These are phyloP conservation scores for Erynnis tages DNA, from an alignment of 2,888 invertebrate genomes.

Conservation along the genomic window DNA sequence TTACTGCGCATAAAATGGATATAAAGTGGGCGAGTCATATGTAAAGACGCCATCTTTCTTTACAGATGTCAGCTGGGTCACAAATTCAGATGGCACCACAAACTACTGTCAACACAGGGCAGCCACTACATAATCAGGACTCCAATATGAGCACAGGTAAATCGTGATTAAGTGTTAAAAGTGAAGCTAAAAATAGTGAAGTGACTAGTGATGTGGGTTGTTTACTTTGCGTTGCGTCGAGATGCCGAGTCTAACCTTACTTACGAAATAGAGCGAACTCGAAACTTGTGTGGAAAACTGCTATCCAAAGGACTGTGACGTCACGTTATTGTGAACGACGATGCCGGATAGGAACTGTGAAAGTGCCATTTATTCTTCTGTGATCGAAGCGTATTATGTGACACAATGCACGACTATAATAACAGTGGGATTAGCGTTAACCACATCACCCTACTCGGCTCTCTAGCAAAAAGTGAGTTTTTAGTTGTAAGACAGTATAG, in stretches of 20 bases:
- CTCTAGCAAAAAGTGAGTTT: slow-evolving; percentile 75
- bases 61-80: slow-evolving; percentile 97
- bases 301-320: slow-evolving; percentile 70
- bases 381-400: slow-evolving; percentile 63
- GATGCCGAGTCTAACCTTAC: slow-evolving; percentile 54
- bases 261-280: slow-evolving; percentile 46
- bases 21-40: slow-evolving; percentile 74
- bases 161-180: slow-evolving; percentile 71
- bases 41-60: slow-evolving; percentile 83
- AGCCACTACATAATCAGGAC: slow-evolving; percentile 96
- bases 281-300: slow-evolving; percentile 60
- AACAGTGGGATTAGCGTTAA: slow-evolving; percentile 73
- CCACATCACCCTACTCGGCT: slow-evolving; percentile 72
- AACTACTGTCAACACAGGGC: slow-evolving; percentile 91
- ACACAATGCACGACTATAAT: slow-evolving; percentile 76
- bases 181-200: slow-evolving; percentile 59
- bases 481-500: no score
- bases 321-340: slow-evolving; percentile 69
- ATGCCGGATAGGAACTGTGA: slow-evolving; percentile 77
- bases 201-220: slow-evolving; percentile 69
- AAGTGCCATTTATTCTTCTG: slow-evolving; percentile 69
- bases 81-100: slow-evolving; percentile 99
- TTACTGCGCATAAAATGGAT: slow-evolving; percentile 44
- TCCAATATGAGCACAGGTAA: slow-evolving; percentile 98
- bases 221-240: slow-evolving; percentile 45